Base-by-base conservation (phyloP, 92 coral and sea anemone genomes). In the Zoanthus sansibaricus region DNA sequence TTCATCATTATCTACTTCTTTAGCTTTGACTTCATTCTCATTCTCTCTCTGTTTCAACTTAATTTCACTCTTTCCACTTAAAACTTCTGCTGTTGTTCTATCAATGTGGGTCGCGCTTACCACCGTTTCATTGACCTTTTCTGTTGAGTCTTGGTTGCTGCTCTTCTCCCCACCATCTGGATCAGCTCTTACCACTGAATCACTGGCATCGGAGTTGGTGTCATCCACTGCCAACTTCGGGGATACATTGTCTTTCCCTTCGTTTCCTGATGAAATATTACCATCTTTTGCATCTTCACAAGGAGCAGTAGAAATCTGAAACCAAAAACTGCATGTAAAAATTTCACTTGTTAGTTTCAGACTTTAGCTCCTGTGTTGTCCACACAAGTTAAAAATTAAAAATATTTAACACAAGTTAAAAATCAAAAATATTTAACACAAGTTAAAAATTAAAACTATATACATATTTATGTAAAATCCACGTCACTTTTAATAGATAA, bases 111-210 rank as follows among this genome's bases (percentile, higher is more conserved):
- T 47, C 45, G n/a, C 59, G 17, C 6, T 37, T 3, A n/a, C 12
- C 25, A 46, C 62, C 4, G 7, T 54, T 30, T 33, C 47, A 5
- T 17, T 14, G 14, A 13, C 75, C 10, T 80, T 46, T 31, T 16
- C 85, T 20, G 44, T 58, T 45, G 13, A 45, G 21, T 17, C 16
- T 76, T 37, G 31, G 17, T 1, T 21, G 11, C 9, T 61, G 33
- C 56, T 9, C 7, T 74, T 64, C n/a, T 79, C 84, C 13, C 67
- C 62, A 10, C 75, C 73, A 31, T 80, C 85, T 10, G 85, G 85
- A 20, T 18, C 59, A 18, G 85, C 61, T 45, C 62, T 46, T 6
- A 44, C 9, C 2, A 21, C 33, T 31, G 25, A 9, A 12, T 42
- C 31, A 56, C 66, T 62, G 8, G 74, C 8, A 21, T 64, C 74